phyloP scores from a whole-genome alignment of 2,888 invertebrate species.

The Arrhopalites spinosus region DNA sequence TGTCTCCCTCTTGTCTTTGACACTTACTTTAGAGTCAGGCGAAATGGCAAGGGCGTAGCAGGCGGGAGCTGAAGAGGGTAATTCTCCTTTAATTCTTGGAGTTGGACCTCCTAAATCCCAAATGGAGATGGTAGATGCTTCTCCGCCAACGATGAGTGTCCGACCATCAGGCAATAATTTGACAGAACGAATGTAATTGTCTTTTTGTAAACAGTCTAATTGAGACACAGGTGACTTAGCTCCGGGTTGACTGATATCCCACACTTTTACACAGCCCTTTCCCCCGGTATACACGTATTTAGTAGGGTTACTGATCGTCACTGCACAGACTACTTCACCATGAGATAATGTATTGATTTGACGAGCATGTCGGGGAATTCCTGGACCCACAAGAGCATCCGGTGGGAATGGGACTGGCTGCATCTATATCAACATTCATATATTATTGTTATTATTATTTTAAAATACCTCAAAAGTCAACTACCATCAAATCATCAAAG shows the following conservation, averaged over 20 bases:
- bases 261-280: conserved; percentile 91
- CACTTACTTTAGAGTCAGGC: conserved; percentile 82
- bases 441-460: no score
- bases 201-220: conserved; percentile 89
- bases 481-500: no score
- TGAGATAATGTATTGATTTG: conserved; percentile 89
- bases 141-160: conserved; percentile 94
- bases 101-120: conserved; percentile 94
- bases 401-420: conserved; percentile 93
- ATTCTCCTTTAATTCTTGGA: conserved; percentile 88
- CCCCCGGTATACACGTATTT: conserved; percentile 97
- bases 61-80: conserved; percentile 85
- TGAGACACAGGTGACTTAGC: conserved; percentile 80
- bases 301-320: conserved; percentile 85
- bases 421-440: no score
- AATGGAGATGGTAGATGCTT: conserved; percentile 91
- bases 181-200: conserved; percentile 94
- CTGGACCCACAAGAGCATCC: conserved; percentile 90
- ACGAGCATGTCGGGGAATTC: conserved; percentile 88
- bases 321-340: conserved; percentile 97
- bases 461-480: no score
- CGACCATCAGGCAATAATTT: conserved; percentile 92
- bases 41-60: conserved; percentile 96
- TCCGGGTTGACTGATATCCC: conserved; percentile 76
- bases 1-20: no score